phyloP scores from a whole-genome alignment of 92 coral and sea anemone species.

The Zoanthus sociatus region DNA sequence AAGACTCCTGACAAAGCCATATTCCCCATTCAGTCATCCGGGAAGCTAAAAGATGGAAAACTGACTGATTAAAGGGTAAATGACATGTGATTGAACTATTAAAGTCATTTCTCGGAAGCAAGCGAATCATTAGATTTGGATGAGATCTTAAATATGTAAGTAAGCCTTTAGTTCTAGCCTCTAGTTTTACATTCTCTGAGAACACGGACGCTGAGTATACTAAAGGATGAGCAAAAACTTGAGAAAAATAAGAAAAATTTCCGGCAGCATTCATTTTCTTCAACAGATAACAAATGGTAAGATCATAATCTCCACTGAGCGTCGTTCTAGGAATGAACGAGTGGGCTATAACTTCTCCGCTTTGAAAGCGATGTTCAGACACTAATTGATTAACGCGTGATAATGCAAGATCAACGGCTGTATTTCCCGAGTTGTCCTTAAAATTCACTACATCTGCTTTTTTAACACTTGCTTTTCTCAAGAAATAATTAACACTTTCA shows the following conservation, averaged over 20 bases:
- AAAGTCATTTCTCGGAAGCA: neutral
- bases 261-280: neutral
- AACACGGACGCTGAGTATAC: neutral
- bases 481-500: neutral
- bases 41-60: conserved; percentile 35
- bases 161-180: neutral
- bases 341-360: conserved; percentile 6
- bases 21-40: conserved; percentile 38
- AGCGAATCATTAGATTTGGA: neutral
- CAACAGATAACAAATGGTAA: neutral
- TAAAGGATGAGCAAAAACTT: no score
- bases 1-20: neutral
- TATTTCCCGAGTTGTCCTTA: conserved; percentile 7
- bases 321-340: neutral
- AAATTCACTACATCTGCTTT: no score
- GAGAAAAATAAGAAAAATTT: neutral
- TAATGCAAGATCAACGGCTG: conserved; percentile 28
- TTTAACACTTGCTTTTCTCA: neutral
- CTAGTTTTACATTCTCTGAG: neutral
- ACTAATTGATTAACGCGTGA: conserved; percentile 4
- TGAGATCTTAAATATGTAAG: neutral
- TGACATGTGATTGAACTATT: neutral
- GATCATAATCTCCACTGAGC: conserved; percentile 18
- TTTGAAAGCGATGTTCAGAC: neutral
- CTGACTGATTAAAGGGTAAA: conserved; percentile 15